Evolutionary conservation across 2,888 invertebrate genomes (phyloP).

Genomic region (Allolobophora icterica): DNA sequence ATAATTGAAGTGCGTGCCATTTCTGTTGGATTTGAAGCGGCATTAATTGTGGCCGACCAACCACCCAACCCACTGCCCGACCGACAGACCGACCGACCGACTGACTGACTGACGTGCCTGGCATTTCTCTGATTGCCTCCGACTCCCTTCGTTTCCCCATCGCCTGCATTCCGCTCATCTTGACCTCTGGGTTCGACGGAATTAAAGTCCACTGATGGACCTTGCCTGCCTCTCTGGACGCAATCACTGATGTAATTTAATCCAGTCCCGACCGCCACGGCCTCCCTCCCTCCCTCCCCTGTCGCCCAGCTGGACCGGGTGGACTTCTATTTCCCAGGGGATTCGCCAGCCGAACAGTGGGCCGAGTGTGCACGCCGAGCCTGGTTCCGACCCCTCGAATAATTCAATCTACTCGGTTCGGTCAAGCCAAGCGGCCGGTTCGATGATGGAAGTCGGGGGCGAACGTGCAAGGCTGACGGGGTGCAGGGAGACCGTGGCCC

Average conservation of each 20-base stretch:
- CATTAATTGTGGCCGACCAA: slow-evolving; percentile 6
- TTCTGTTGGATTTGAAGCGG: slow-evolving; percentile 1
- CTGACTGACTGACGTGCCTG: slow-evolving; percentile 17
- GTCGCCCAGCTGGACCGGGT: not conserved
- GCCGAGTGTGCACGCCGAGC: not conserved
- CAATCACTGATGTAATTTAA: slow-evolving; percentile 17
- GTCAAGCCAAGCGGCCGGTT: not conserved
- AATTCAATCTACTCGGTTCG: slow-evolving; percentile 25
- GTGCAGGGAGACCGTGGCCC: not conserved
- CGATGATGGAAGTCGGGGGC: slow-evolving; percentile 1
- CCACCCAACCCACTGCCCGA: too few relatives aligned
- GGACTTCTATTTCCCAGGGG: not conserved
- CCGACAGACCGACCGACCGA: not conserved
- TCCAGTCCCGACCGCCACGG: not conserved
- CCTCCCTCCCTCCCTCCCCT: not conserved
- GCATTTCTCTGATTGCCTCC: slow-evolving; percentile 12
- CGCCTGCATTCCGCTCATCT: slow-evolving; percentile 7
- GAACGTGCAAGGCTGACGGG: not conserved
- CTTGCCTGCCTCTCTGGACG: not conserved
- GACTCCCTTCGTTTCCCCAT: not conserved
- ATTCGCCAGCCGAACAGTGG: not conserved
- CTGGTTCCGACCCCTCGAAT: not conserved
- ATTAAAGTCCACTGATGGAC: slow-evolving; percentile 17
- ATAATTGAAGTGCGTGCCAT: slow-evolving; percentile 17
- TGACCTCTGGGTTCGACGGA: not conserved